These are phyloP conservation scores for Oceanodroma tethys DNA, from an alignment of 2,113 vertebrate species.

Conservation along the genomic window DNA sequence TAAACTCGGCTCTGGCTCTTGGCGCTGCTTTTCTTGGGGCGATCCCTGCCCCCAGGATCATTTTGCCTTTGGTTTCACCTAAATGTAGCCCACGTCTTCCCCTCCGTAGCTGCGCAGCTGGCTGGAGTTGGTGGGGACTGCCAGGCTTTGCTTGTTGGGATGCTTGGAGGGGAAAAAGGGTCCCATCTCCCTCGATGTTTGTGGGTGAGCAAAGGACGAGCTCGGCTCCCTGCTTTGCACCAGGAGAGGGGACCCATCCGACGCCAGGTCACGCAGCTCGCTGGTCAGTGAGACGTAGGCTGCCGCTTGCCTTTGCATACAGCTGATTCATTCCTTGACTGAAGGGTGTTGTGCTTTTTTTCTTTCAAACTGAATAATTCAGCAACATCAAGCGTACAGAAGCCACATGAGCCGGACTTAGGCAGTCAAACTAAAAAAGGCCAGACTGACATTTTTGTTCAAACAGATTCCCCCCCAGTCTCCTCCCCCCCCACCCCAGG, in stretches of 20 bases:
- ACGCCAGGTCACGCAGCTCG: not conserved
- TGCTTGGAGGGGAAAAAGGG: not conserved
- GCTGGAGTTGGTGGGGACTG: accelerated
- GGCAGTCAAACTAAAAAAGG: not conserved
- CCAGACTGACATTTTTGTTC: constrained; percentile 31
- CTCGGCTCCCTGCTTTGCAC: not conserved
- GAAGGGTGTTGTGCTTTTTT: not conserved
- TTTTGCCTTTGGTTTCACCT: not conserved
- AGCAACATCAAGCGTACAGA: not conserved
- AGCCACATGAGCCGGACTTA: not conserved
- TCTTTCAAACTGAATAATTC: not conserved
- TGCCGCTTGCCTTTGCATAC: not conserved
- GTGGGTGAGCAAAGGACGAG: accelerated
- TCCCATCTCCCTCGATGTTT: accelerated
- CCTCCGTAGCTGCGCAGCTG: not conserved
- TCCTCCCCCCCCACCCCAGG: not conserved
- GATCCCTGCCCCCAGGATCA: not conserved
- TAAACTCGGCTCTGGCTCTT: not conserved
- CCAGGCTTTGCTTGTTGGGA: not conserved
- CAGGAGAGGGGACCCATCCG: accelerated
- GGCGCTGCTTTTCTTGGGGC: not conserved
- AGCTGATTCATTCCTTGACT: not conserved
- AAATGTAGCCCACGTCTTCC: not conserved
- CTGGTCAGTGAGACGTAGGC: not conserved
- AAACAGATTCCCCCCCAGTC: not conserved